Evolutionary conservation across 2,113 vertebrate genomes (phyloP).

Genomic region (Speoplatyrhinus poulsoni): DNA sequence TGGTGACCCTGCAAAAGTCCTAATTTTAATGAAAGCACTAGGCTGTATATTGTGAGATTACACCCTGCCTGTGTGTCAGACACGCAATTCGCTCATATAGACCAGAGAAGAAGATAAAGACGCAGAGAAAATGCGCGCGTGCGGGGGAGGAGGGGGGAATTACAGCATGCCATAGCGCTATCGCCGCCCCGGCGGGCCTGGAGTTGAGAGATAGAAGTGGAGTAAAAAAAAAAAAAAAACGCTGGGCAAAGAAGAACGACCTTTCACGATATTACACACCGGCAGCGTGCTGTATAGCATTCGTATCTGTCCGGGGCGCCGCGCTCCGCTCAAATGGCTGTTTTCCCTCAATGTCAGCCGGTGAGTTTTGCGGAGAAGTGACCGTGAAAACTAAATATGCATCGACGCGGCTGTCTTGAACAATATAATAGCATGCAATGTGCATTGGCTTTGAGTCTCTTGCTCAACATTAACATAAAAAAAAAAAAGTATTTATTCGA

Average conservation of each 20-base stretch:
- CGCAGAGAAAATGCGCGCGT: conserved; percentile 44
- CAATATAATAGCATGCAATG: conserved; percentile 2
- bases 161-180: conserved; percentile 48
- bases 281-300: conserved; percentile 40
- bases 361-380: conserved; percentile 12
- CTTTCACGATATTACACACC: conserved; percentile 43
- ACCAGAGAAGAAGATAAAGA: conserved; percentile 57
- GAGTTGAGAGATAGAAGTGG: conserved; percentile 61
- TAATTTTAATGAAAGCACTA: conserved; percentile 54
- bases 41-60: conserved; percentile 55
- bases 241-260: conserved; percentile 50
- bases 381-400: neutral
- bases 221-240: conserved; percentile 36
- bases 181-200: conserved; percentile 52
- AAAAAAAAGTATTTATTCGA: no score
- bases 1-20: conserved; percentile 50
- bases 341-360: conserved; percentile 45
- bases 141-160: conserved; percentile 37
- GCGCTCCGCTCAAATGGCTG: conserved; percentile 35
- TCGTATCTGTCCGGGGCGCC: conserved; percentile 46
- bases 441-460: neutral
- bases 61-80: conserved; percentile 50
- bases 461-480: neutral
- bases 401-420: neutral
- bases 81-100: conserved; percentile 39